Percentiles rank a stretch among this genome's conserved stretches.
These are phyloP conservation scores for Tetramorium bicarinatum DNA, from an alignment of 2,888 invertebrate genomes.

Conservation along the genomic window DNA sequence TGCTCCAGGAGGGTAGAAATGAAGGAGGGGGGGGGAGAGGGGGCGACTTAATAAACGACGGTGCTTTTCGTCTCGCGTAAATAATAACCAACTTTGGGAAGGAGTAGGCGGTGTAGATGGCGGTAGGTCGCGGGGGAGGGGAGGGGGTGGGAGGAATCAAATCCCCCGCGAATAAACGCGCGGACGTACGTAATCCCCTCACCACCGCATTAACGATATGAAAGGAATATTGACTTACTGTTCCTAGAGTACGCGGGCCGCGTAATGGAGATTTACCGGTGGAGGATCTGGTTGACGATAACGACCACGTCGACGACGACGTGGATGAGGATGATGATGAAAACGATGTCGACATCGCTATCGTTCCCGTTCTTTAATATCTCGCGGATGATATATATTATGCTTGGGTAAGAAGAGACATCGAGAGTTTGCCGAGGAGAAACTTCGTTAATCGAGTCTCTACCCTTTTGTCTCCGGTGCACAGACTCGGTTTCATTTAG, in stretches of 20 bases:
- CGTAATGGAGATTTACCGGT: conserved; percentile 73
- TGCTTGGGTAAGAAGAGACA: conserved; percentile 48
- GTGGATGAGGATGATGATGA: neutral
- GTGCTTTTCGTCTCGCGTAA: conserved; percentile 58
- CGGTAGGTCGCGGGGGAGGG: neutral
- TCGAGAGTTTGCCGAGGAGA: conserved; percentile 46
- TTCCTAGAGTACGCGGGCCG: conserved; percentile 57
- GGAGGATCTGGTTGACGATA: conserved; percentile 31
- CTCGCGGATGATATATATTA: conserved; percentile 54
- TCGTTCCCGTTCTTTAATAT: conserved; percentile 59
- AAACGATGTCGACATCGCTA: conserved; percentile 32
- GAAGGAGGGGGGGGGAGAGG: neutral
- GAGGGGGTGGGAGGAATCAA: conserved; percentile 33
- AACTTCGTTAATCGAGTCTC: conserved; percentile 51
- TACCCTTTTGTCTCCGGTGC: conserved; percentile 8
- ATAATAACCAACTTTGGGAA: conserved; percentile 65
- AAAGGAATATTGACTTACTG: conserved; percentile 75
- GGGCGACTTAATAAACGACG: conserved; percentile 68
- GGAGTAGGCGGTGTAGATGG: neutral
- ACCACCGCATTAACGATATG: conserved; percentile 73
- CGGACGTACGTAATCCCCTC: conserved; percentile 71
- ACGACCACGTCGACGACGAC: conserved; percentile 36
- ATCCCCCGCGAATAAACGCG: conserved; percentile 68
- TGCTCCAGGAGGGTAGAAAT: conserved; percentile 20
- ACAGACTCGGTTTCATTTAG: neutral